Evolutionary conservation across 2,888 invertebrate genomes (phyloP), one percentile per base, ranked within the genome.

Genomic region (Hydriomena furcata): DNA sequence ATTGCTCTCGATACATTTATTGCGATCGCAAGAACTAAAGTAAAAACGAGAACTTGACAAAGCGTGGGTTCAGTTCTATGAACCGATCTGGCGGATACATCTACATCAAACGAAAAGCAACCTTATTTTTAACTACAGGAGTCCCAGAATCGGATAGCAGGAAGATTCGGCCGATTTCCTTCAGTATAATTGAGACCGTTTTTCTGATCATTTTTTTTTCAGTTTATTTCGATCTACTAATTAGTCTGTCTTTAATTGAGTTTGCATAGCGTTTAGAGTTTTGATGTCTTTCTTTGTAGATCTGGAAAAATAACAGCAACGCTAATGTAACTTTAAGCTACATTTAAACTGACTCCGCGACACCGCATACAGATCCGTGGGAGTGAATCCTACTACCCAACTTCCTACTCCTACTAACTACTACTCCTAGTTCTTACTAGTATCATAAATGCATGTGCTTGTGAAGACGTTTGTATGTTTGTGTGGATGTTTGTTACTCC

Each of bases 31-130:
- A 77, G 78, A 82, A 81, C 76, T 58, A 63, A 55, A 49, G 66
- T 73, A 82, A 83, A 84, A 84, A 76, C 63, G 41, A 37, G 27
- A 49, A 50, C 38, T 52, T 52, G 55, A 52, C 52, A 59, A 58
- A 60, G 68, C 78, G 82, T 83, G 79, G 79, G 83, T 75, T 79
- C 73, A 57, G 82, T 79, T 81, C 77, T 63, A 76, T 79, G 80
- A 82, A 82, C 81, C 66, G 55, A 53, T 51, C 53, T 54, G n/a
- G n/a, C n/a, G n/a, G n/a, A n/a, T 63, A 23, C 6, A n/a, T 20
- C 12, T 7, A 2, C 2, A 7, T 11, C 7, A 17, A 41, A 12
- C 3, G 24, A 21, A 10, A 28, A 28, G 17, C 23, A n/a, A 10
- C 23, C 21, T 27, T 38, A 34, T 3, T 3, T 0, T 0, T 0